Evolutionary conservation across 2,113 vertebrate species (phyloP).

Genomic region (Laticauda laticaudata): DNA sequence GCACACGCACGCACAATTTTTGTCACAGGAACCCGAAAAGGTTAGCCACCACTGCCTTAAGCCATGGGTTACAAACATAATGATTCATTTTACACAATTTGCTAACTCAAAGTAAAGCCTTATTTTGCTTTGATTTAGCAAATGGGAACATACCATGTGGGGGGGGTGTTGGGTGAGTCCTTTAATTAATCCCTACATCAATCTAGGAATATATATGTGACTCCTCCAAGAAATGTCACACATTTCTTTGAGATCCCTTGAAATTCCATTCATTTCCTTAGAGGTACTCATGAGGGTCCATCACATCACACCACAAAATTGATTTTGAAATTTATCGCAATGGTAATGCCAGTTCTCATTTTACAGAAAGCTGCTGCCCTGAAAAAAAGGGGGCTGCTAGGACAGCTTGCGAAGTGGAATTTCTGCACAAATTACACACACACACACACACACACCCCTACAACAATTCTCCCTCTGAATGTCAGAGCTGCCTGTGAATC

Average conservation of each 20-base stretch:
- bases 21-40: too few relatives aligned
- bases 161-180: neutral
- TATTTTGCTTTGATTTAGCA: neutral
- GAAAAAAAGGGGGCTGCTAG: neutral
- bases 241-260: neutral
- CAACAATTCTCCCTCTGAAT: neutral
- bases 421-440: neutral
- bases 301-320: neutral
- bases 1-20: too few relatives aligned
- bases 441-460: neutral
- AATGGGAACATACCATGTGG: neutral
- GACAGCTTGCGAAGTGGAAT: neutral
- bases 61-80: too few relatives aligned
- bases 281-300: neutral
- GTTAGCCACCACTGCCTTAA: too few relatives aligned
- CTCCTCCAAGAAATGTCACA: neutral
- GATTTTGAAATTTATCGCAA: neutral
- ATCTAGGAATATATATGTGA: neutral
- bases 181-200: neutral
- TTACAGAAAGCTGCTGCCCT: neutral
- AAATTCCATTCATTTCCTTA: neutral
- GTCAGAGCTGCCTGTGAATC: neutral
- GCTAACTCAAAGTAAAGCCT: neutral
- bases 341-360: neutral
- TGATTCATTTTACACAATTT: neutral